phyloP scores from a whole-genome alignment of 2,797 vertebrate genomes.

The Muscicapa comitata region DNA sequence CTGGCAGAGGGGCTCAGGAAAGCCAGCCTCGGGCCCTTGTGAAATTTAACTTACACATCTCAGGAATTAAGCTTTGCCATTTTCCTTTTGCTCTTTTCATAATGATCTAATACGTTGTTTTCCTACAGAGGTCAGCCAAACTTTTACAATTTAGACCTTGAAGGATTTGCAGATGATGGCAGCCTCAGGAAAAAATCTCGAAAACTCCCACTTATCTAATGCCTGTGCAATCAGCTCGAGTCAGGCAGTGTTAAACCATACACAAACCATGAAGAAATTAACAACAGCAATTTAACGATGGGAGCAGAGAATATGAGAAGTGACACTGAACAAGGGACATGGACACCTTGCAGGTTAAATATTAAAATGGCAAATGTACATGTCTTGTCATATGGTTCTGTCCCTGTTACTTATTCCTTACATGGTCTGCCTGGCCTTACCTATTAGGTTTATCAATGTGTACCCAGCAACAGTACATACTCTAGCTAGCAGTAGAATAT shows the following conservation, averaged over 20 bases:
- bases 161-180: not conserved
- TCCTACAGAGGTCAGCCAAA: not conserved
- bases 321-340: not conserved
- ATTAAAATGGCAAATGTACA: not conserved
- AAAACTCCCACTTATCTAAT: not conserved
- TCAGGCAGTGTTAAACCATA: not conserved
- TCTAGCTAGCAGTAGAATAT: not conserved
- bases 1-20: not conserved
- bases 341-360: not conserved
- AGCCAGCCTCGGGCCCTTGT: fast-evolving
- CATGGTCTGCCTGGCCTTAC: not conserved
- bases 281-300: not conserved
- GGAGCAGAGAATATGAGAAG: not conserved
- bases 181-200: not conserved
- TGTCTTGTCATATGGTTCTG: not conserved
- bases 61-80: not conserved
- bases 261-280: not conserved
- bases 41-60: not conserved
- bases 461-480: not conserved
- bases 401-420: not conserved
- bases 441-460: not conserved
- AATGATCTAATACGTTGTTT: not conserved
- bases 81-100: not conserved
- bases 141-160: not conserved
- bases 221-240: not conserved